phyloP scores from a whole-genome alignment of 2,113 vertebrate species.

The Dolichallabes microphthalmus region DNA sequence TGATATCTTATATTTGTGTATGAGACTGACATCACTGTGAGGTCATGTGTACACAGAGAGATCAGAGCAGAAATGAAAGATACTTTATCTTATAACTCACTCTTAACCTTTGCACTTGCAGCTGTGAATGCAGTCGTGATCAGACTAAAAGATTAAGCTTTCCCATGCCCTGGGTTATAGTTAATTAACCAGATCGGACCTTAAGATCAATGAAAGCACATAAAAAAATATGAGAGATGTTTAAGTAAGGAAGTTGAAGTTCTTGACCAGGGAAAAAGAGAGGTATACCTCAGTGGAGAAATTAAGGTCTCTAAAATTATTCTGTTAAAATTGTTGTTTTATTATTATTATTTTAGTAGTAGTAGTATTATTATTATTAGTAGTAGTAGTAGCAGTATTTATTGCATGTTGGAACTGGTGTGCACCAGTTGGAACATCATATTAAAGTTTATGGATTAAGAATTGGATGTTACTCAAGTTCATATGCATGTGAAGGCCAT shows the following conservation, averaged over 20 bases:
- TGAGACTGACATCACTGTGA: not conserved
- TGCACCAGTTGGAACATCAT: too few species aligned
- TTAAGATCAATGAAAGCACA: not conserved
- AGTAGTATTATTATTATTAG: too few species aligned
- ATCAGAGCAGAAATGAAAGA: not conserved
- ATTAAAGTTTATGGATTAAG: too few species aligned
- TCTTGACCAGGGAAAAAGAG: not conserved
- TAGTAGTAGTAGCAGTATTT: too few species aligned
- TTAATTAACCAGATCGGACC: constrained; percentile 5
- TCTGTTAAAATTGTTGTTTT: too few species aligned
- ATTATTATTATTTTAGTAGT: too few species aligned
- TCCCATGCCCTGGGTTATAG: not conserved
- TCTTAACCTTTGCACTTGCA: constrained; percentile 14
- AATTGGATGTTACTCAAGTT: too few species aligned
- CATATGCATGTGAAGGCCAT: too few species aligned
- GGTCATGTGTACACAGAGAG: not conserved
- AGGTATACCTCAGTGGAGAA: not conserved
- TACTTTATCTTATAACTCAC: not conserved
- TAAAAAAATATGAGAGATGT: not conserved
- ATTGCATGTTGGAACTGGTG: too few species aligned
- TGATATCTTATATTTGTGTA: not conserved
- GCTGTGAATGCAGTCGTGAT: not conserved
- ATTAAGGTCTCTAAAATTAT: too few species aligned
- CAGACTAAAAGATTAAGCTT: constrained; percentile 7
- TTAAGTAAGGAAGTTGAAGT: not conserved